Conservation (phyloP, 2,113 vertebrate genomes). For the zebrafish (Danio rerio) region DNA sequence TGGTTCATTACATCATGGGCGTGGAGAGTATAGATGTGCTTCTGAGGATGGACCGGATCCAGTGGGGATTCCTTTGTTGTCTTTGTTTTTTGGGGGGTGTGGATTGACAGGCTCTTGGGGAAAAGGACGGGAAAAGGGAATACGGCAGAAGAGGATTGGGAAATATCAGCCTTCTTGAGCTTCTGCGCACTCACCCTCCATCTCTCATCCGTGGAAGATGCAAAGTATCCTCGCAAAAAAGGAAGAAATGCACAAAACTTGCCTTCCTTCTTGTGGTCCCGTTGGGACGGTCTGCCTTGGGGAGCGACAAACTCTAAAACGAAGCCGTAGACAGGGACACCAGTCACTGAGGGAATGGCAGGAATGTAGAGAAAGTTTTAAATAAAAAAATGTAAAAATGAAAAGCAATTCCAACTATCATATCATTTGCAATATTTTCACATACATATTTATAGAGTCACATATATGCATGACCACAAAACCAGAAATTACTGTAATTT, state of each 20-base stretch:
- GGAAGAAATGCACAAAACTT: conserved; percentile 36
- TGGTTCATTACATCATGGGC: conserved; percentile 70
- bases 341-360: conserved; percentile 56
- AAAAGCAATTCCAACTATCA: no score
- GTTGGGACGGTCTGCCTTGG: conserved; percentile 60
- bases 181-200: conserved; percentile 31
- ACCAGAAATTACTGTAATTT: no score
- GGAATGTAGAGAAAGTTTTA: conserved; percentile 31
- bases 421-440: no score
- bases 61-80: conserved; percentile 70
- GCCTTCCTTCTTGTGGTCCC: conserved; percentile 47
- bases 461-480: no score
- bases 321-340: conserved; percentile 53
- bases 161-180: conserved; percentile 45
- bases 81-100: conserved; percentile 63
- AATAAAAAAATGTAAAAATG: no score
- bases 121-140: conserved; percentile 23
- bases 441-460: no score
- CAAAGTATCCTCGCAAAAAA: conserved; percentile 17
- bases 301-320: conserved; percentile 54
- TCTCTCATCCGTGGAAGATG: conserved; percentile 19
- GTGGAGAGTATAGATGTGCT: conserved; percentile 45
- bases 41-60: conserved; percentile 62
- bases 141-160: conserved; percentile 33
- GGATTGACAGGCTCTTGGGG: conserved; percentile 61